Evolutionary conservation across 1,140 invertebrate genomes (phyloP).

Genomic region (Eurosta solidaginis): DNA sequence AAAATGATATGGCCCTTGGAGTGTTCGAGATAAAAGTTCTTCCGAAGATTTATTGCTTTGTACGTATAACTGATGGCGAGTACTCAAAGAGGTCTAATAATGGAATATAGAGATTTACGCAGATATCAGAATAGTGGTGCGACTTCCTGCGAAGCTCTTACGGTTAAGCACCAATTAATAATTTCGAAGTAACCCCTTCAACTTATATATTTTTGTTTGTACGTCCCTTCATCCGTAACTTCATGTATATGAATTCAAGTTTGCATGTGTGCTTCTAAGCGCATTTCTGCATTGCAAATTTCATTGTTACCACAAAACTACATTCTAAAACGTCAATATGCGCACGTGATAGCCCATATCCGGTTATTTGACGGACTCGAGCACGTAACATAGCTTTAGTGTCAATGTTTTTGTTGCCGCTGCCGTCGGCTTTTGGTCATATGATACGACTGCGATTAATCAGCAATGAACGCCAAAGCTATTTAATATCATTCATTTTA

Average conservation of each 20-base stretch:
- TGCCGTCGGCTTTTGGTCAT: neutral
- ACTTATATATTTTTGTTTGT: neutral
- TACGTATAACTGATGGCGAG: too few relatives aligned
- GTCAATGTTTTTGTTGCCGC: too few relatives aligned
- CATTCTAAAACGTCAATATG: too few relatives aligned
- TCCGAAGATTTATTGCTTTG: too few relatives aligned
- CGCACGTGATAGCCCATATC: constrained; percentile 3
- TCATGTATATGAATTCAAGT: neutral
- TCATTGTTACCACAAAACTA: neutral
- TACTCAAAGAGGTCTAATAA: too few relatives aligned
- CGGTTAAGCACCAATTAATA: too few relatives aligned
- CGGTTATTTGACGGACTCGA: neutral
- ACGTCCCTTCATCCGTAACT: neutral
- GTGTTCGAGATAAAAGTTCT: too few relatives aligned
- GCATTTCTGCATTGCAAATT: neutral
- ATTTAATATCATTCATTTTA: neutral
- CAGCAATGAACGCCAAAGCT: neutral
- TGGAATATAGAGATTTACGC: too few relatives aligned
- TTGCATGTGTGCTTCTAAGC: neutral
- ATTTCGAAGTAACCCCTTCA: too few relatives aligned
- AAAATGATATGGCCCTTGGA: too few relatives aligned
- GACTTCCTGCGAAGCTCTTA: too few relatives aligned
- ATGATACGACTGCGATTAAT: neutral
- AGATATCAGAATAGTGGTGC: too few relatives aligned
- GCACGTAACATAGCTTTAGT: neutral